These are phyloP conservation scores for Octonoba sinensis DNA, from an alignment of 2,888 invertebrate genomes.

Conservation along the genomic window DNA sequence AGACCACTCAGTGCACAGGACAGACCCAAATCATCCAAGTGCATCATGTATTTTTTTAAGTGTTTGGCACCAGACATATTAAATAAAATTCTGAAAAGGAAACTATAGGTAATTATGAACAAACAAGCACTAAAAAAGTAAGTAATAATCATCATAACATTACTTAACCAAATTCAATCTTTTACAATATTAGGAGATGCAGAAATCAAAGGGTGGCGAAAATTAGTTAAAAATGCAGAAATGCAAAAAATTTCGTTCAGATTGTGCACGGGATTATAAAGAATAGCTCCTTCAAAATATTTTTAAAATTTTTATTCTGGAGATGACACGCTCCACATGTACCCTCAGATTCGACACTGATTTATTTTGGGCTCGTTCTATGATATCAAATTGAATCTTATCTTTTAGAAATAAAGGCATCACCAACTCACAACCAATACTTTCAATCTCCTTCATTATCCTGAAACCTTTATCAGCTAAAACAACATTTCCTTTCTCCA, in stretches of 20 bases:
- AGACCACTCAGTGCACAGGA: too few relatives aligned
- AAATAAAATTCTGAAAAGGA: too few relatives aligned
- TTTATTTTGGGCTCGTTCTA: background rate
- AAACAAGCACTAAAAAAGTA: too few relatives aligned
- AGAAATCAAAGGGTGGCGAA: background rate
- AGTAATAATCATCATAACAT: too few relatives aligned
- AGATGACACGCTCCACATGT: slow-evolving; percentile 2
- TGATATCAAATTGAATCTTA: background rate
- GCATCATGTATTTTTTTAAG: too few relatives aligned
- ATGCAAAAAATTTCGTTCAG: background rate
- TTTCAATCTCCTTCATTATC: background rate
- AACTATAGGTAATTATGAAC: too few relatives aligned
- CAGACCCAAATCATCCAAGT: too few relatives aligned
- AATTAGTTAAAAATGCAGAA: background rate
- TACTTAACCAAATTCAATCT: background rate
- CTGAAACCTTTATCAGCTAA: slow-evolving; percentile 11
- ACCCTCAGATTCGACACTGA: background rate
- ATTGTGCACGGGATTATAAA: background rate
- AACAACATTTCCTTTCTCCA: slow-evolving; percentile 11
- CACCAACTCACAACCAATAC: background rate
- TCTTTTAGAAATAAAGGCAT: background rate
- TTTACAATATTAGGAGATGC: background rate
- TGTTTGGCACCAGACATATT: too few relatives aligned
- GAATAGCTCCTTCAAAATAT: slow-evolving; percentile 5
- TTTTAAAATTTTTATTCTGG: slow-evolving; percentile 1